phyloP scores from a whole-genome alignment of 53 echinoderm and acorn worm species.

The Holothuria scabra region DNA sequence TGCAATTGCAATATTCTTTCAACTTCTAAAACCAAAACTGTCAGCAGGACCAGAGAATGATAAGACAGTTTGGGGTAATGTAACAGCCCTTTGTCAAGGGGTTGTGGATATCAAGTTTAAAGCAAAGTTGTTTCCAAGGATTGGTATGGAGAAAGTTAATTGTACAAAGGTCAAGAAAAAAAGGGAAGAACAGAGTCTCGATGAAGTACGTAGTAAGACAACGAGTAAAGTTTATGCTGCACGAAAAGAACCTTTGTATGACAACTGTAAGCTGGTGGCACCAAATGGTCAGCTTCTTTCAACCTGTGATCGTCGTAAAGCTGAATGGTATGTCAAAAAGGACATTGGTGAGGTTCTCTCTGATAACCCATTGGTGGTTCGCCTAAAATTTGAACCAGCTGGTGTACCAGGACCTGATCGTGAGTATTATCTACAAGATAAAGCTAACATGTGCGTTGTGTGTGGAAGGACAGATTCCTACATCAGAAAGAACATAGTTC shows the following conservation, averaged over 20 bases:
- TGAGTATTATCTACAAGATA: slow-evolving; percentile 84
- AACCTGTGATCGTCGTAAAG: slow-evolving; percentile 83
- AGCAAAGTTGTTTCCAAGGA: neutral
- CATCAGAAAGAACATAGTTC: slow-evolving; percentile 91
- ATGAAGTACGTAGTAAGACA: slow-evolving; percentile 19
- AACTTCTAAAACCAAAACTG: slow-evolving; percentile 60
- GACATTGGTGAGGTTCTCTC: slow-evolving; percentile 71
- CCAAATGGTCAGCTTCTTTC: slow-evolving; percentile 81
- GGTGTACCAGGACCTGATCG: slow-evolving; percentile 84
- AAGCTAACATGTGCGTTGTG: slow-evolving; percentile 85
- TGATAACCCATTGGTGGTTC: slow-evolving; percentile 77
- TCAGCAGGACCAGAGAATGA: neutral
- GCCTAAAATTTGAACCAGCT: slow-evolving; percentile 85
- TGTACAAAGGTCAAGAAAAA: neutral
- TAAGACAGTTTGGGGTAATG: slow-evolving; percentile 47
- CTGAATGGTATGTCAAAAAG: slow-evolving; percentile 87
- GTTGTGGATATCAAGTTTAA: slow-evolving; percentile 56
- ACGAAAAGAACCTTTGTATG: slow-evolving; percentile 77
- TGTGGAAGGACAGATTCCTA: slow-evolving; percentile 89
- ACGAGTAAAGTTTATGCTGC: slow-evolving; percentile 70
- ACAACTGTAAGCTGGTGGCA: slow-evolving; percentile 84
- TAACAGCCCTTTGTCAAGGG: slow-evolving; percentile 55
- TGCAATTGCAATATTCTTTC: slow-evolving; percentile 79
- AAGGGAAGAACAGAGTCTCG: neutral
- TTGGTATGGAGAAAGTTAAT: neutral